A percentile compares a stretch with the other conserved stretches of the same genome.
These are phyloP conservation scores for Lethocerus indicus DNA, from an alignment of 1,140 invertebrate species.

Conservation along the genomic window DNA sequence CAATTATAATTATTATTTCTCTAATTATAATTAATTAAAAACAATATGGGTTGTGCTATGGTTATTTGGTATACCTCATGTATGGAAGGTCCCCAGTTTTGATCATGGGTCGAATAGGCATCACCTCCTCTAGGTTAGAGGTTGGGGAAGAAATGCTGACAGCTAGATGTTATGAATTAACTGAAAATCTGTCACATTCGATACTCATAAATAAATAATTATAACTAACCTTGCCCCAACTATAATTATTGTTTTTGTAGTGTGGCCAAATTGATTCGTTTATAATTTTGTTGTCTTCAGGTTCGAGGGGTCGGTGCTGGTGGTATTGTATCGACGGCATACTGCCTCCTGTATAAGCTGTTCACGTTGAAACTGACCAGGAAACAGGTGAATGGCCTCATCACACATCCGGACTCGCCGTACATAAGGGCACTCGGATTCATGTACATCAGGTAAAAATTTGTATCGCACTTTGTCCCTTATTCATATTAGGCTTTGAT, in stretches of 20 bases:
- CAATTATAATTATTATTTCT: too few species aligned
- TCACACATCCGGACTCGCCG: slow-evolving; percentile 91
- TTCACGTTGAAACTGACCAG: slow-evolving; percentile 91
- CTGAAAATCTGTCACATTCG: too few species aligned
- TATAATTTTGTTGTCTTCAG: slow-evolving; percentile 29
- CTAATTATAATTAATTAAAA: too few species aligned
- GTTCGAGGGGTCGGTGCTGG: slow-evolving; percentile 95
- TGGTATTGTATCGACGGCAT: slow-evolving; percentile 96
- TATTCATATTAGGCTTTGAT: too few species aligned
- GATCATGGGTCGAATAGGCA: too few species aligned
- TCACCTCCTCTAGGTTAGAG: too few species aligned
- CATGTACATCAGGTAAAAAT: slow-evolving; percentile 80
- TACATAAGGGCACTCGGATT: slow-evolving; percentile 94
- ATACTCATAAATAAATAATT: not conserved
- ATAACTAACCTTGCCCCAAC: not conserved
- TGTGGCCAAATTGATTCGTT: not conserved
- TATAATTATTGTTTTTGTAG: not conserved
- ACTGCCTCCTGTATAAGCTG: slow-evolving; percentile 95
- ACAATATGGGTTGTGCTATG: too few species aligned
- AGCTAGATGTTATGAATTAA: too few species aligned
- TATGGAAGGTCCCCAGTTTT: too few species aligned
- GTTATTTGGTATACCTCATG: too few species aligned
- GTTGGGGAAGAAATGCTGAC: too few species aligned
- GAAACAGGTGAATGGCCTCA: slow-evolving; percentile 90
- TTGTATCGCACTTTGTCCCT: too few species aligned